Evolutionary conservation across 2,888 invertebrate species (phyloP).

Genomic region (Luffia ferchaultella): DNA sequence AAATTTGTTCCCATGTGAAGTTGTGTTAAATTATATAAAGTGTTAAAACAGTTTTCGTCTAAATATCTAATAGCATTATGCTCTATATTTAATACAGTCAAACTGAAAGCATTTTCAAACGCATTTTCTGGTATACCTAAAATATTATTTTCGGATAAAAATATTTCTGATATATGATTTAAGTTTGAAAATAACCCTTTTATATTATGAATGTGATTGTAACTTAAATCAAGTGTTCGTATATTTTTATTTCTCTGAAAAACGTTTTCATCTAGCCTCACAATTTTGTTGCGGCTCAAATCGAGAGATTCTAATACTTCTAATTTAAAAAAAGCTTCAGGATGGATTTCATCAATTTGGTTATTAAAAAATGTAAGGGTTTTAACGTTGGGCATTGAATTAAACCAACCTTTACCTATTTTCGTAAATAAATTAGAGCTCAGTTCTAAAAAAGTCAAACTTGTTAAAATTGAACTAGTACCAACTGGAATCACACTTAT

Average conservation of each 20-base stretch:
- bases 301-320: conserved; percentile 82
- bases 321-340: conserved; percentile 79
- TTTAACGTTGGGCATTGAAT: conserved; percentile 79
- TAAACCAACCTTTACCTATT: conserved; percentile 80
- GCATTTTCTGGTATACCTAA: conserved; percentile 82
- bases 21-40: conserved; percentile 80
- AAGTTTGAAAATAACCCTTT: conserved; percentile 83
- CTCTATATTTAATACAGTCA: conserved; percentile 85
- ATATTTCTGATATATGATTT: conserved; percentile 81
- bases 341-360: conserved; percentile 78
- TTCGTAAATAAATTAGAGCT: conserved; percentile 85
- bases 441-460: conserved; percentile 80
- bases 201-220: conserved; percentile 89
- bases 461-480: conserved; percentile 74
- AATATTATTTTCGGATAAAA: conserved; percentile 89
- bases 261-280: conserved; percentile 74
- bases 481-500: conserved; percentile 80
- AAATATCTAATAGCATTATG: conserved; percentile 84
- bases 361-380: conserved; percentile 87
- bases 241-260: conserved; percentile 81
- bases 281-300: conserved; percentile 88
- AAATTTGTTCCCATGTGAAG: conserved; percentile 88
- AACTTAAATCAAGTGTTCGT: conserved; percentile 84
- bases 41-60: conserved; percentile 78
- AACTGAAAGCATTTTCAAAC: conserved; percentile 77